These are phyloP conservation scores for Arnoldichthys spilopterus DNA, from an alignment of 2,797 vertebrate genomes.

Conservation along the genomic window DNA sequence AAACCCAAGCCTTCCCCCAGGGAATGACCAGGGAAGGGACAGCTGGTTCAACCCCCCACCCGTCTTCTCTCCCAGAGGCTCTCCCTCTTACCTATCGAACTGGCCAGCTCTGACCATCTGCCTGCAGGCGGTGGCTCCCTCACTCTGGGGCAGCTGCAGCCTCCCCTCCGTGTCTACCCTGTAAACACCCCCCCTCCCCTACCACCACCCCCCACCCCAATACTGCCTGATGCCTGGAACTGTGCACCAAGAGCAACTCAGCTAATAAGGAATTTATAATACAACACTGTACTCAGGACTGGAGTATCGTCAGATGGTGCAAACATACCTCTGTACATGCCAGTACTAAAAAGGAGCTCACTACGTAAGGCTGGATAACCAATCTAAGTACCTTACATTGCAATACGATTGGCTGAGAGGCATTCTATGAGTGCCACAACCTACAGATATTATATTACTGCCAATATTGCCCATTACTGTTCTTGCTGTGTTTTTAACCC, in stretches of 20 bases:
- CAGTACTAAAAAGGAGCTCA: no score
- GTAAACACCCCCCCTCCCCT: no score
- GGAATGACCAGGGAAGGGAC: conserved; percentile 61
- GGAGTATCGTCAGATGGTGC: neutral
- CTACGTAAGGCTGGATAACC: no score
- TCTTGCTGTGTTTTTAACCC: neutral
- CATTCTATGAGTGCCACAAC: no score
- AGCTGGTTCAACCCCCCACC: conserved; percentile 69
- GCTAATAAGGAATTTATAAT: neutral
- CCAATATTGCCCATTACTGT: neutral
- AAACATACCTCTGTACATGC: neutral
- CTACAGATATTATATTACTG: no score
- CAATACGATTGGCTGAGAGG: no score
- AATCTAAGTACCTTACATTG: no score
- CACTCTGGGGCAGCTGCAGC: conserved; percentile 60
- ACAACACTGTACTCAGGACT: neutral
- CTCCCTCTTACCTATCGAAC: conserved; percentile 49
- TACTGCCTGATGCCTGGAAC: conserved; percentile 12
- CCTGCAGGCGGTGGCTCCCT: conserved; percentile 54
- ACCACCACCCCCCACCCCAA: conserved; percentile 20
- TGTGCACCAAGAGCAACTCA: neutral
- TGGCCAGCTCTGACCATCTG: conserved; percentile 79
- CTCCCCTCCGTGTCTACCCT: conserved; percentile 15
- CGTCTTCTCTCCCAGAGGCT: conserved; percentile 16
- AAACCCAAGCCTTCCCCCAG: conserved; percentile 54